Evolutionary conservation across 2,113 vertebrate species (phyloP), one percentile per base, ranked within the genome.

Genomic region (Catharus fuscescens): DNA sequence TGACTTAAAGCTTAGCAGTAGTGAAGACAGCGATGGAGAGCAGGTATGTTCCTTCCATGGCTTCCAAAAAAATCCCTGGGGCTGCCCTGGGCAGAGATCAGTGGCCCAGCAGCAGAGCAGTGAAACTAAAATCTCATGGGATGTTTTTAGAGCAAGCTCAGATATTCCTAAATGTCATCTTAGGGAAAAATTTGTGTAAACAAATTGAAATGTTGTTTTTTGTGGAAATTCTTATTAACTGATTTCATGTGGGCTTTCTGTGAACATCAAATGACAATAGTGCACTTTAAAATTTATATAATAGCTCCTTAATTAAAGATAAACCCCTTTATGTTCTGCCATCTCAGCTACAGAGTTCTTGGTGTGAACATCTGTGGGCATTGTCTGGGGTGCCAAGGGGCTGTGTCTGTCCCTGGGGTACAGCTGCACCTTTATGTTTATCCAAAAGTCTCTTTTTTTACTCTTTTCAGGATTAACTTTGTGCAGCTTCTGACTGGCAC

Each of bases 1-100:
- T 96, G 99, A 99, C 98, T 98, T 99, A 96, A 99, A 99, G 93
- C 98, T 99, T 20, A 99, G 99, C 98, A 99, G 99, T 97, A 99
- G 99, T 70, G 99, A 99, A 97, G 99, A 99, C 96, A 99, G 99
- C 86, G 99, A 99, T 96, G 99, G 97, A 91, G 99, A 99, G 93
- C 99, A 99, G 98, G 98, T 98, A 90, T 17, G 97, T 97, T 50
- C 52, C 31, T 18, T 23, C 5, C 24, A 18, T 42, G 81, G 16
- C 18, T 26, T 84, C 44, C 62, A 60, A 34, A 45, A 38, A 72
- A 47, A 0, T 3, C 65, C 36, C 0, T 0, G 5, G 32, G n/a
- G 69, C 70, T 48, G 44, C 32, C 23, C 29, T 18, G 36, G n/a
- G 60, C 78, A 52, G 31, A 4, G 31, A 18, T 25, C 73, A 5